A percentile compares a stretch with the other conserved stretches of the same genome.
Conservation (phyloP, 1,140 invertebrate genomes). For the Tenebrio molitor region DNA sequence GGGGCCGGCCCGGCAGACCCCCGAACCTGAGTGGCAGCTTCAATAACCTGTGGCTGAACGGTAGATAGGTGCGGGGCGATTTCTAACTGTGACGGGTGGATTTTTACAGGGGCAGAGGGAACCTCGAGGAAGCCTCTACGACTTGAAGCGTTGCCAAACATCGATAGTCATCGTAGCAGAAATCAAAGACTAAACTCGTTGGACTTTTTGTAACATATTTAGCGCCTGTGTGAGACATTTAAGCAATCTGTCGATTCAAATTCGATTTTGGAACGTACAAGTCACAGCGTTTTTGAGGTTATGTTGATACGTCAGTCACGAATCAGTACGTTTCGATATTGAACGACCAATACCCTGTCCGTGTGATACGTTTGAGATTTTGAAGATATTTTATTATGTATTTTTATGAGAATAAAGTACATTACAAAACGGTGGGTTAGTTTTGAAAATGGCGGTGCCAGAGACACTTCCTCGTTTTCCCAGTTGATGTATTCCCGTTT, state of each 20-base stretch:
- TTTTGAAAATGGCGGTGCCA: too few relatives aligned
- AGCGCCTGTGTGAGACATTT: background rate
- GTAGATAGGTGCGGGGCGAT: too few relatives aligned
- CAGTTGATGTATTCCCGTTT: too few relatives aligned
- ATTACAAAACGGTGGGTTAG: too few relatives aligned
- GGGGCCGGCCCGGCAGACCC: constrained; percentile 42
- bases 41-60: constrained; percentile 54
- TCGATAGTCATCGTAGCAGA: constrained; percentile 53
- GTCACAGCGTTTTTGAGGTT: too few relatives aligned
- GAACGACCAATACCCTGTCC: background rate
- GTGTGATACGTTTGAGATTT: constrained; percentile 34
- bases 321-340: background rate
- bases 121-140: constrained; percentile 53
- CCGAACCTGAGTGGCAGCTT: constrained; percentile 42
- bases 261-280: background rate
- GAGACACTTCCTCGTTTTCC: too few relatives aligned
- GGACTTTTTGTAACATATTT: constrained; percentile 49
- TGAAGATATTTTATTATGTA: constrained; percentile 42
- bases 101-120: constrained; percentile 5
- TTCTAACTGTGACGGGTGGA: too few relatives aligned
- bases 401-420: constrained; percentile 39
- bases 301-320: background rate
- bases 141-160: constrained; percentile 63
- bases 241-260: background rate
- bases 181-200: constrained; percentile 51